Evolutionary conservation across 1,140 invertebrate species (phyloP).

Genomic region (Bacillus rossius): DNA sequence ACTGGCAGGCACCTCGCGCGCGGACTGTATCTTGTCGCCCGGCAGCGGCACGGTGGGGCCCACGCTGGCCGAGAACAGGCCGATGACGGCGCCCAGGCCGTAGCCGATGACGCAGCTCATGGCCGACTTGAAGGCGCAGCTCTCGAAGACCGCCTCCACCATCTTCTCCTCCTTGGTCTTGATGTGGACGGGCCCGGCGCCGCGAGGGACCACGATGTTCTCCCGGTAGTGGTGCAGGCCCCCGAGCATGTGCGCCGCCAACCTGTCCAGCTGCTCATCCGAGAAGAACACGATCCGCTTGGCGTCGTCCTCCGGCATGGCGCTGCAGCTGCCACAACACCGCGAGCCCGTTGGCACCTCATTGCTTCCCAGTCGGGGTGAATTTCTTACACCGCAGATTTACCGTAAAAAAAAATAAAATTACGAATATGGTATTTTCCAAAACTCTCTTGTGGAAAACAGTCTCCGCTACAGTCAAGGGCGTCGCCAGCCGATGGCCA

Average conservation of each 20-base stretch:
- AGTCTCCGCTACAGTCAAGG: no score
- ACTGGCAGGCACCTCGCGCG: conserved; percentile 56
- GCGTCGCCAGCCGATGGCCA: no score
- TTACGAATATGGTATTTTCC: no score
- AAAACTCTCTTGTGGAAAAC: no score
- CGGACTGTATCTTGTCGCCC: conserved; percentile 75
- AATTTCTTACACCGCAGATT: no score
- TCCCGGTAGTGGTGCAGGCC: conserved; percentile 54
- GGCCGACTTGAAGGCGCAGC: conserved; percentile 84
- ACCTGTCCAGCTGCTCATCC: conserved; percentile 33
- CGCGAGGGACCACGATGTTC: conserved; percentile 76
- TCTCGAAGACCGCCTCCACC: conserved; percentile 83
- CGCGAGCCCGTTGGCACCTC: no score
- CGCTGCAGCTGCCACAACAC: no score
- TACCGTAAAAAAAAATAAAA: no score
- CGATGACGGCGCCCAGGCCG: conserved; percentile 88
- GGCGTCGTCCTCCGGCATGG: neutral
- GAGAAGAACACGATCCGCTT: conserved; percentile 7
- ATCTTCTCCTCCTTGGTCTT: conserved; percentile 84
- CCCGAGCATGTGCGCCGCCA: conserved; percentile 36
- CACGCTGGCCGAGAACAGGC: conserved; percentile 92
- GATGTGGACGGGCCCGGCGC: conserved; percentile 65
- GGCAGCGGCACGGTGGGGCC: conserved; percentile 77
- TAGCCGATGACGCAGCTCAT: conserved; percentile 91
- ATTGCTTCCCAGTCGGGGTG: no score